Percentiles rank a stretch among this genome's conserved stretches.
These are phyloP conservation scores for Sebastes cheni DNA, from an alignment of 2,797 vertebrate genomes.

Conservation along the genomic window DNA sequence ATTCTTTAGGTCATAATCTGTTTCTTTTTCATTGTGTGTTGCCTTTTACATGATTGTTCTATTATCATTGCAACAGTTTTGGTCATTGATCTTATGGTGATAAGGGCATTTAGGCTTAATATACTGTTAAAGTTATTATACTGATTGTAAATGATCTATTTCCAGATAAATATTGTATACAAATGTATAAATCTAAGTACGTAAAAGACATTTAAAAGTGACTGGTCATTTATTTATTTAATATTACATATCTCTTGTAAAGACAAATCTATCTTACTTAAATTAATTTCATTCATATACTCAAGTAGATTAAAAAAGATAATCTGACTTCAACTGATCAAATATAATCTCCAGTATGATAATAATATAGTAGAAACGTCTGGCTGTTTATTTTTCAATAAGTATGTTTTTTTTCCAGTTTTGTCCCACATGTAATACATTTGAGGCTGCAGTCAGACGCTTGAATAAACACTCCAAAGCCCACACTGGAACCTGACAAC, in stretches of 20 bases:
- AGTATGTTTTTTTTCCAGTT: neutral
- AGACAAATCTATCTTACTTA: neutral
- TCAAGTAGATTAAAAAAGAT: neutral
- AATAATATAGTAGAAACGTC: neutral
- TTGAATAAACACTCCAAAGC: slow-evolving; percentile 40
- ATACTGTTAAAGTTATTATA: neutral
- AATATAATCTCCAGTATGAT: neutral
- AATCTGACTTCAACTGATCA: neutral
- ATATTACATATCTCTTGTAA: neutral
- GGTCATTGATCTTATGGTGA: no score
- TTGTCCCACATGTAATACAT: slow-evolving; percentile 23
- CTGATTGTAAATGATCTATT: neutral
- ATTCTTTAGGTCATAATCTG: neutral
- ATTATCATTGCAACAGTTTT: neutral
- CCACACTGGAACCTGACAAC: slow-evolving; percentile 25
- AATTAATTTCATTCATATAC: neutral
- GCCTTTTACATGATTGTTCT: neutral
- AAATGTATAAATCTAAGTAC: neutral
- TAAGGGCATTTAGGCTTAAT: neutral
- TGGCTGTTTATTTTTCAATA: neutral
- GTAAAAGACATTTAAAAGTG: neutral
- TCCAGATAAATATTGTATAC: neutral
- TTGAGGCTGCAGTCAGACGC: slow-evolving; percentile 1
- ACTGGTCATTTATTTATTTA: neutral
- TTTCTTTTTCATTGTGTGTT: neutral